phyloP scores from a whole-genome alignment of 2,113 vertebrate species.

The Carlito syrichta region DNA sequence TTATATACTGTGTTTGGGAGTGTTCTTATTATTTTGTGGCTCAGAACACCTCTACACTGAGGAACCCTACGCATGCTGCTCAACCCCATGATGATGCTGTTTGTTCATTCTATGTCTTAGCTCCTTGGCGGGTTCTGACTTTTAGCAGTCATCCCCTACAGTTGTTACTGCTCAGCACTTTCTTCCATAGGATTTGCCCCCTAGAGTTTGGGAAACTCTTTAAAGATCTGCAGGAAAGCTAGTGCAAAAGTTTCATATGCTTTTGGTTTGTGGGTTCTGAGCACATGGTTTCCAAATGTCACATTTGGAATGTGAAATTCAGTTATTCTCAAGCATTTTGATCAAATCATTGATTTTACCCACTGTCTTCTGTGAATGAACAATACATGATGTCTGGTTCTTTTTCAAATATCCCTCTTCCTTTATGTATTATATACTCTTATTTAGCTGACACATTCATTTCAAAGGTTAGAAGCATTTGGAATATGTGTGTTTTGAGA shows the following conservation, averaged over 20 bases:
- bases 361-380: constrained; percentile 53
- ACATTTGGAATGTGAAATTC: constrained; percentile 57
- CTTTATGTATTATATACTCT: neutral
- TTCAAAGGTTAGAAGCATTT: constrained; percentile 37
- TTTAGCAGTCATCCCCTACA: neutral
- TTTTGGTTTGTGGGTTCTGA: constrained; percentile 64
- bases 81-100: neutral
- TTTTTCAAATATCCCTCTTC: neutral
- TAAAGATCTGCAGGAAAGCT: constrained; percentile 43
- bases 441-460: constrained; percentile 53
- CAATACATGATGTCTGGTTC: neutral
- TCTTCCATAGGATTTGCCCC: neutral
- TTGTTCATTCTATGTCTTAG: neutral
- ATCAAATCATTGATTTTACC: constrained; percentile 59
- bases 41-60: neutral
- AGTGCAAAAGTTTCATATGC: constrained; percentile 59
- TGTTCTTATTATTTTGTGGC: neutral
- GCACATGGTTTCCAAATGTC: constrained; percentile 66
- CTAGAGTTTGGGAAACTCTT: constrained; percentile 40
- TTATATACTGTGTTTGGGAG: neutral
- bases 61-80: neutral
- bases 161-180: constrained; percentile 15
- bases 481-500: constrained; percentile 50
- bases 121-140: neutral
- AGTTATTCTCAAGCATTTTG: constrained; percentile 62